Percentiles rank a stretch among this genome's conserved stretches.
Conservation (phyloP, 2,888 invertebrate genomes). For the Nezara viridula region DNA sequence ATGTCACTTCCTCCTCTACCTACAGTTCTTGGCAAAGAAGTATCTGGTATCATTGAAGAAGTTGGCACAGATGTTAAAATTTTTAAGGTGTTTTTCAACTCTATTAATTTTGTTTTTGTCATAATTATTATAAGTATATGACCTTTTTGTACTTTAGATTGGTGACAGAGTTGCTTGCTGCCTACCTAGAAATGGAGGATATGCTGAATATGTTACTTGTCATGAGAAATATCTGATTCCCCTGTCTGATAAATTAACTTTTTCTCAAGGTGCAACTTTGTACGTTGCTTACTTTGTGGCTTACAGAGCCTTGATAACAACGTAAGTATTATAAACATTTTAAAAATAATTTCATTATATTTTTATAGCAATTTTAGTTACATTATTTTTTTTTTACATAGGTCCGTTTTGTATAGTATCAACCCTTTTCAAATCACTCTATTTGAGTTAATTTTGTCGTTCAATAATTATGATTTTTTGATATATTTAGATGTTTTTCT, state of each 20-base stretch:
- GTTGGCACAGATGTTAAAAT: conserved; percentile 69
- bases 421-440: too few relatives aligned
- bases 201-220: conserved; percentile 70
- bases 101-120: not conserved
- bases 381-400: too few relatives aligned
- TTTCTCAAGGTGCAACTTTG: conserved; percentile 72
- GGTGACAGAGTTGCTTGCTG: conserved; percentile 69
- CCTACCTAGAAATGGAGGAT: conserved; percentile 68
- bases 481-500: too few relatives aligned
- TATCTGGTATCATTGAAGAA: conserved; percentile 71
- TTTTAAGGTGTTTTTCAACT: conserved; percentile 68
- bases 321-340: conserved; percentile 67
- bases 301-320: conserved; percentile 70
- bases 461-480: too few relatives aligned
- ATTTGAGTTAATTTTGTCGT: too few relatives aligned
- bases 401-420: too few relatives aligned
- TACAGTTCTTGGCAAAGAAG: conserved; percentile 72
- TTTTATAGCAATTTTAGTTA: too few relatives aligned
- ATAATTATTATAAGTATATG: not conserved
- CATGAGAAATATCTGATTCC: conserved; percentile 68
- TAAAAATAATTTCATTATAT: too few relatives aligned
- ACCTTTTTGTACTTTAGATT: conserved; percentile 64
- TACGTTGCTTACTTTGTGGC: conserved; percentile 74
- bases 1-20: conserved; percentile 70
- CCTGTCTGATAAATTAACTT: conserved; percentile 69